phyloP scores from a whole-genome alignment of 2,797 vertebrate genomes.

The Nothura maculosa region DNA sequence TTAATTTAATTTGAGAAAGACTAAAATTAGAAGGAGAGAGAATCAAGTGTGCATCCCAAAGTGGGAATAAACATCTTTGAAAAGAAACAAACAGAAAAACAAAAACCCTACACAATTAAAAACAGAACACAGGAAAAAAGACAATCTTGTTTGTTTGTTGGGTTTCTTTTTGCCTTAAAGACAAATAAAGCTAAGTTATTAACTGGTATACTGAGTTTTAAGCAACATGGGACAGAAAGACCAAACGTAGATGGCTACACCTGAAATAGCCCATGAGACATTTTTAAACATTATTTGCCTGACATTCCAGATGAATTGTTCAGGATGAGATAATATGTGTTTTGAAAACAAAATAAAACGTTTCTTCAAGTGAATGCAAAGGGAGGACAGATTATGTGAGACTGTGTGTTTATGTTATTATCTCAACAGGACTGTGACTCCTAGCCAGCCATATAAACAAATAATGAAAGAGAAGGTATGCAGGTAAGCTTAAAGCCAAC shows the following conservation, averaged over 20 bases:
- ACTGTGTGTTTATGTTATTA: not conserved
- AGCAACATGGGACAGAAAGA: not conserved
- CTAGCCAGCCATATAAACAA: conserved; percentile 2
- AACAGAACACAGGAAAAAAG: not conserved
- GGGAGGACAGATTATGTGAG: not conserved
- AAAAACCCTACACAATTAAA: not conserved
- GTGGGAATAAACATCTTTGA: not conserved
- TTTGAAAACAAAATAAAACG: not conserved
- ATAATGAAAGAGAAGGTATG: not conserved
- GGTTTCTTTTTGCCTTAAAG: not conserved
- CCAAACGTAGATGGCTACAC: not conserved
- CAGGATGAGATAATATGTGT: not conserved
- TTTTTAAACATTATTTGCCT: not conserved
- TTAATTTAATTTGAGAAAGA: not conserved
- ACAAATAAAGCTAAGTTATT: not conserved
- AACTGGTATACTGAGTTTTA: not conserved
- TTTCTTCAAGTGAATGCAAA: not conserved
- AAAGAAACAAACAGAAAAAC: not conserved
- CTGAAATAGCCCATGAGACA: not conserved
- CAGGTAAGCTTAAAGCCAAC: not conserved
- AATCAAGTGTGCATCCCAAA: not conserved
- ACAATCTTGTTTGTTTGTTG: not conserved
- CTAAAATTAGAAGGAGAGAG: not conserved
- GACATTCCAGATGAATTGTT: not conserved
- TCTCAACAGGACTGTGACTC: not conserved